Base-by-base conservation (phyloP, 1,140 invertebrate genomes). In the silkworm (Bombyx mori) region DNA sequence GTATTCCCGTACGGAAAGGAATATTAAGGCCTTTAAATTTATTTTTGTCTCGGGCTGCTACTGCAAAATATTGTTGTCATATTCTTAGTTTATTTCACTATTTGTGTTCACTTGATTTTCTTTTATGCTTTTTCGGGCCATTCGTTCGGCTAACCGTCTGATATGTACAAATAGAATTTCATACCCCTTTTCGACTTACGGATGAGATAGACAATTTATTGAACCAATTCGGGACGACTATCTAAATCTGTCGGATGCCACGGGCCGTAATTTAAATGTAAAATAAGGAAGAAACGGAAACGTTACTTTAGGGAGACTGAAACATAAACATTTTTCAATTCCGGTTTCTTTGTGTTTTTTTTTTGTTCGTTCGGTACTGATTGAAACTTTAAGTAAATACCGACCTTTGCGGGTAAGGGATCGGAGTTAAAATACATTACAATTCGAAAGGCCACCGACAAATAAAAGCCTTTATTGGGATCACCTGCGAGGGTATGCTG, bases 371-470 rank as follows among this genome's bases (percentile, higher is more conserved):
- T 45, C 42, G 44, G 22, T 60, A 50, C 54, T 57, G 56, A 52
- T 60, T 60, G 54, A 48, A 64, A 64, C 48, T 61, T 54, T 52
- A 60, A 46, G 56, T 51, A 68, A 68, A 68, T 26, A 54, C 60
- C 51, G 6, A 35, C 22, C 55, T 58, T 62, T 58, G n/a, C 52
- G 46, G 8, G 53, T 26, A 46, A 51, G 57, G 46, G 44, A 42
- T 56, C 53, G 47, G 22, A 51, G 58, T 60, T 52, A 60, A 48
- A 52, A 12, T 51, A 58, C 52, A 42, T 35, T 50, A 44, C 54
- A 12, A 48, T 58, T 58, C 42, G 7, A 9, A 54, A 52, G 49
- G 18, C 54, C 44, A 45, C 50, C 43, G 54, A 56, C 58, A 60
- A 56, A 60, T 22, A 48, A 35, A n/a, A 9, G 46, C 18, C 59